Base-by-base conservation (phyloP, 2,113 vertebrate genomes). In the Syngnathus scovelli region DNA sequence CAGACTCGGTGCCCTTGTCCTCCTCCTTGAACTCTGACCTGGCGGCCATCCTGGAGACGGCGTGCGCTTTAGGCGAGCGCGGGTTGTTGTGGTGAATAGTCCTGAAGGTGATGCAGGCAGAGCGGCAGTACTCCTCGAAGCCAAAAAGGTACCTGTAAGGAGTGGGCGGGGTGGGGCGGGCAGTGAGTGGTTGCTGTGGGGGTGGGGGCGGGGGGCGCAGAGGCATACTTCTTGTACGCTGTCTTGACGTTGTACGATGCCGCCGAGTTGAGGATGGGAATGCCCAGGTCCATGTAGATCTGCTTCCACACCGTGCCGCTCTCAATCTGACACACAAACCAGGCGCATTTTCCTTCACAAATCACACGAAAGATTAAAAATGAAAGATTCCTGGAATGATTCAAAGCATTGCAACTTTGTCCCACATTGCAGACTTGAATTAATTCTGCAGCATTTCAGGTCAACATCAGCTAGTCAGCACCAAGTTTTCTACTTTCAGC, bases 211-310 rank as follows among this genome's bases (percentile, higher is more conserved):
- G 5, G 11, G 12, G 37, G 18, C 18, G 7, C 12, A 6, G 8
- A 10, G 6, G 49, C 95, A 93, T 93, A 98, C 97, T 98, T 99
- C 91, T 89, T 96, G 90, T 99, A 99, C 56, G 96, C 97, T 6
- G 96, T 99, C 93, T 98, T 98, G 69, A 98, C 96, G 82, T 99
- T 99, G 90, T 99, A 98, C 52, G 97, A 98, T 36, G 97, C 97
- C 78, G 97, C 97, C 0, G 97, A 98, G 90, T 98, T 99, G 79
- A 99, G 93, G 81, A 99, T 93, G 9, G 97, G 97, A 92, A 99
- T 98, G 82, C 97, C 97, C 84, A 99, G 93, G 85, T 99, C 96
- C 90, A 98, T 96, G 92, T 99, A 99, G 92, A 99, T 93, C 91
- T 98, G 97, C 87, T 98, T 99, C 97, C 96, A 99, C 78, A 98